Percentiles rank a stretch among this genome's conserved stretches.
Conservation (phyloP, 2,888 invertebrate species). For the Disparrhopalites patrizii region DNA sequence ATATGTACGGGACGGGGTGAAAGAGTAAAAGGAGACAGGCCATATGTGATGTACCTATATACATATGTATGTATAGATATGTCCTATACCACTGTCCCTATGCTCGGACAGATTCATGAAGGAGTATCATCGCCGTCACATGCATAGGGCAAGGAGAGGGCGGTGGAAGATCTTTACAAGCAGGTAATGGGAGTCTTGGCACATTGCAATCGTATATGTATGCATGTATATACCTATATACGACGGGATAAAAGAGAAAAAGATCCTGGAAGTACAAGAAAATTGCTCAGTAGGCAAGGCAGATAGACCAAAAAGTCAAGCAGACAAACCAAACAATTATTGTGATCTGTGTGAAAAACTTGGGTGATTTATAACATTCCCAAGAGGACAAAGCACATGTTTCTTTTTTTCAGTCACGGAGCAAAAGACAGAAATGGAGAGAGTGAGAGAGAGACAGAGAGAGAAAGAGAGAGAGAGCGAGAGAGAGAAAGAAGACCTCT, state of each 20-base stretch:
- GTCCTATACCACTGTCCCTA: too few relatives aligned
- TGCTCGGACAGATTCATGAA: too few relatives aligned
- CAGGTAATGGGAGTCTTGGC: conserved; percentile 22
- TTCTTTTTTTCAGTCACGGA: conserved; percentile 11
- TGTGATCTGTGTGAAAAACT: conserved; percentile 33
- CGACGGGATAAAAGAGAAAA: too few relatives aligned
- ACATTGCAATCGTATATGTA: conserved; percentile 12
- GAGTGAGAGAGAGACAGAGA: too few relatives aligned
- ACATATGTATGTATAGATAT: neutral
- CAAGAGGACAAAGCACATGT: conserved; percentile 32
- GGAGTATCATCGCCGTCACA: neutral
- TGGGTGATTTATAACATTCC: conserved; percentile 36
- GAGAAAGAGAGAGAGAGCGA: too few relatives aligned
- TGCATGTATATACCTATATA: neutral
- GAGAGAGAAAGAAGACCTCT: too few relatives aligned
- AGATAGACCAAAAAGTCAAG: conserved; percentile 26
- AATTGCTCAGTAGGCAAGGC: conserved; percentile 25
- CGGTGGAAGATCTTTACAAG: neutral
- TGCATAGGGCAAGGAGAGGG: neutral
- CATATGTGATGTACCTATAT: neutral
- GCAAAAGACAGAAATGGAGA: too few relatives aligned
- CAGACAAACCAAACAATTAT: conserved; percentile 41
- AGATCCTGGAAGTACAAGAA: conserved; percentile 23
- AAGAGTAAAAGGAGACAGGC: conserved; percentile 1
- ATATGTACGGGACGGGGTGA: neutral